Evolutionary conservation across 2,113 vertebrate species (phyloP).

Genomic region (Accipiter virgatus): DNA sequence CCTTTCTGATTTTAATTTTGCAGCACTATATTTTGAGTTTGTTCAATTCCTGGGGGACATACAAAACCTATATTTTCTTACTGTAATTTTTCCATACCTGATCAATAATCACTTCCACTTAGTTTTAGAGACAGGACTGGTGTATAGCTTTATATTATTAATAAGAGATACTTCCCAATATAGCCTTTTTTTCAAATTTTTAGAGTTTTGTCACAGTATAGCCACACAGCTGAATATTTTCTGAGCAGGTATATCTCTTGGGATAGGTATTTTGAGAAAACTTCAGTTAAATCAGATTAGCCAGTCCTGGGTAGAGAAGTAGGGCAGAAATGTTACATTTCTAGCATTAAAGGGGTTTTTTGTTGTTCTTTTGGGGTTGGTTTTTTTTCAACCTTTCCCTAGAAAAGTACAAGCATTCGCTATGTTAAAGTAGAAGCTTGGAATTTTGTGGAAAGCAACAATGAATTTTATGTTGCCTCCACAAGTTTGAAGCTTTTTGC

Average conservation of each 20-base stretch:
- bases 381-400: neutral
- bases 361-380: no score
- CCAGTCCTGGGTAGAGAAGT: neutral
- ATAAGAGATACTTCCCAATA: neutral
- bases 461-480: neutral
- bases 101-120: neutral
- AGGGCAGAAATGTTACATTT: neutral
- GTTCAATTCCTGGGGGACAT: neutral
- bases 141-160: neutral
- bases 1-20: slow-evolving; percentile 13
- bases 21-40: neutral
- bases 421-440: neutral
- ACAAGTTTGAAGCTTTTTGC: neutral
- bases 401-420: neutral
- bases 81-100: neutral
- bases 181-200: neutral
- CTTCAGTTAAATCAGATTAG: neutral
- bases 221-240: neutral
- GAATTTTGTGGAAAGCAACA: neutral
- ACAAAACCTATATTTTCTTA: neutral
- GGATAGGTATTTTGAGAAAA: neutral
- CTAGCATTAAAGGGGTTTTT: neutral
- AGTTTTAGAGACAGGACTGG: neutral
- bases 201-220: neutral
- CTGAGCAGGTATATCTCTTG: neutral